These are phyloP conservation scores for Mylabris sibirica DNA, from an alignment of 2,888 invertebrate genomes.

Conservation along the genomic window DNA sequence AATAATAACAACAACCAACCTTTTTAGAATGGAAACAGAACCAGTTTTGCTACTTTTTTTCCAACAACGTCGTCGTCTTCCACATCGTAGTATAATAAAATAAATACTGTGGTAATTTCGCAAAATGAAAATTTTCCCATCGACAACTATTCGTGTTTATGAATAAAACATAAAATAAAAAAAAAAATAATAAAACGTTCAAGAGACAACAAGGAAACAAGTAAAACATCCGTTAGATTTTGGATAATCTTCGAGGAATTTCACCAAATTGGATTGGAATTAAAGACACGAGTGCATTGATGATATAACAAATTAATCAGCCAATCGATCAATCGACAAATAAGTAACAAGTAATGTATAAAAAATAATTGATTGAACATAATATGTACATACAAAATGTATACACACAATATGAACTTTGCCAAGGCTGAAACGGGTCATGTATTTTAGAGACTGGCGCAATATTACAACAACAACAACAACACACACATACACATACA, in stretches of 20 bases:
- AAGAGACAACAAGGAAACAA: not conserved
- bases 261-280: no score
- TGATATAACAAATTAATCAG: not conserved
- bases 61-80: no score
- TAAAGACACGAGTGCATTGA: not conserved
- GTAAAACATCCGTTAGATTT: not conserved
- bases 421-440: conserved; percentile 12
- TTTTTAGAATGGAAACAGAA: conserved; percentile 32
- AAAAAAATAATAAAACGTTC: no score
- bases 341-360: not conserved
- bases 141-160: conserved; percentile 1
- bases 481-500: not conserved
- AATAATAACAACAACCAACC: not conserved
- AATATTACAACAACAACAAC: not conserved
- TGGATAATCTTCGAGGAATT: not conserved
- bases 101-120: conserved; percentile 36
- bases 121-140: conserved; percentile 34
- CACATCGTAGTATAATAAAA: no score
- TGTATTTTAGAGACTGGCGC: conserved; percentile 12
- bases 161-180: no score
- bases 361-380: not conserved
- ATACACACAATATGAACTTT: conserved; percentile 1
- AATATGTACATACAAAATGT: no score
- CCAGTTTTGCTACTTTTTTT: conserved; percentile 44
- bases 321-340: not conserved